Base-by-base conservation (phyloP, 1,140 invertebrate genomes). In the Anoplophora glabripennis region DNA sequence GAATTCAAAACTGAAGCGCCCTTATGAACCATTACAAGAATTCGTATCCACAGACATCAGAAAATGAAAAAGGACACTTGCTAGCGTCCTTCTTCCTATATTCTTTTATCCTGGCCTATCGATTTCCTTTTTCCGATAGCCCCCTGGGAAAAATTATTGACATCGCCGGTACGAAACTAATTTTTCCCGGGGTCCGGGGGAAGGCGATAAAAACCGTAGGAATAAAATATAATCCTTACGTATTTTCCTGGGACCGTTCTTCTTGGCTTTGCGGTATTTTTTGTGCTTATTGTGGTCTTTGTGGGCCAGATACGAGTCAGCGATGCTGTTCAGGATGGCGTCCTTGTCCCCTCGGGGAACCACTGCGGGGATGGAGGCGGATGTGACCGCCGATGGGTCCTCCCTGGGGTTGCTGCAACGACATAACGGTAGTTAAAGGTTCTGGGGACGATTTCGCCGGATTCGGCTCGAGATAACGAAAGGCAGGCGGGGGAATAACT, bases 291-390 rank as follows among this genome's bases (percentile, higher is more conserved):
- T 71, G 46, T 75, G 66, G 53, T 75, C 69, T 45, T 68, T 62
- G 49, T 81, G 70, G 11, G 74, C 77, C 1, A 80, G 66, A 72
- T 88, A 87, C 7, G 84, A 83, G 4, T 85, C 80, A 1, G 85
- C 87, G 51, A 90, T 87, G 71, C 85, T 89, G 72, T 89, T 84
- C 64, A 87, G 76, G 49, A 90, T 81, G 11, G 86, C 86, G 33
- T 86, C 83, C 68, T 89, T 86, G 70, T 88, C 84, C 64, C 87
- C 87, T 40, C 83, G 80, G 4, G 84, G 81, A 45, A 86, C 75
- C 58, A 84, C 65, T 14, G 68, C 69, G 1, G 72, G 67, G 47
- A 79, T 77, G 70, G 66, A 70, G 75, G 64, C 56, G 56, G 78
- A 79, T 61, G 68, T 71, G 7, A 67, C 64, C 1, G 59, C 21